A percentile compares a stretch with the other conserved stretches of the same genome.
These are phyloP conservation scores for Drosophila ambigua DNA, from an alignment of 1,140 invertebrate genomes.

Conservation along the genomic window DNA sequence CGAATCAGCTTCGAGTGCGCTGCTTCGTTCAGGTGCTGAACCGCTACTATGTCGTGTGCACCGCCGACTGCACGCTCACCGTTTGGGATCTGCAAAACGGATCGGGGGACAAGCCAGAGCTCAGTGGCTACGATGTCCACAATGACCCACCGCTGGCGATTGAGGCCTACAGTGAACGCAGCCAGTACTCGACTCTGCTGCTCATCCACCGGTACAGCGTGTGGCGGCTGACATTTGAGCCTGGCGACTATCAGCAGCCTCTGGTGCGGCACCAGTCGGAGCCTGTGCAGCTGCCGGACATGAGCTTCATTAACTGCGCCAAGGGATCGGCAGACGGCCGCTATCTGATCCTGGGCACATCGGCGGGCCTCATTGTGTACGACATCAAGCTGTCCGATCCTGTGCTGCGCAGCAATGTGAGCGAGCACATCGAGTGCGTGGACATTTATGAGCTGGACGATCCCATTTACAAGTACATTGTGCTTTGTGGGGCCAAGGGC, in stretches of 20 bases:
- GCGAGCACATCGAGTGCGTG: slow-evolving; percentile 72
- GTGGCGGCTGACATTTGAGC: slow-evolving; percentile 33
- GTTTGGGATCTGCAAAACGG: slow-evolving; percentile 50
- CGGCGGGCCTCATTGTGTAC: slow-evolving; percentile 65
- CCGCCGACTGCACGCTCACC: slow-evolving; percentile 20
- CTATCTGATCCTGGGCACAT: slow-evolving; percentile 73
- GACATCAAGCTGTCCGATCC: slow-evolving; percentile 40
- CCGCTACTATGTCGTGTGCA: slow-evolving; percentile 59
- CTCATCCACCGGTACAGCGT: slow-evolving; percentile 55
- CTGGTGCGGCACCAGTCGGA: slow-evolving; percentile 5
- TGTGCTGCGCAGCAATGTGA: slow-evolving; percentile 70
- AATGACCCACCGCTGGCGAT: slow-evolving; percentile 27
- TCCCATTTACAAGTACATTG: slow-evolving; percentile 64
- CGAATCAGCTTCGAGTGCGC: slow-evolving; percentile 21
- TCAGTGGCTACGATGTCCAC: slow-evolving; percentile 9
- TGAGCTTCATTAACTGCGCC: slow-evolving; percentile 60
- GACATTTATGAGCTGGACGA: slow-evolving; percentile 64
- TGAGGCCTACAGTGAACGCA: slow-evolving; percentile 29
- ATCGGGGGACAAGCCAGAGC: slow-evolving; percentile 9
- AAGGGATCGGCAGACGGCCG: slow-evolving; percentile 52
- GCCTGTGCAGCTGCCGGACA: slow-evolving; percentile 25
- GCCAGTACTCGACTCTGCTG: slow-evolving; percentile 29
- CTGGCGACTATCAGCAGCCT: background rate
- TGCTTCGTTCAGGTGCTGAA: slow-evolving; percentile 41
- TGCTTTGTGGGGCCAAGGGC: slow-evolving; percentile 62